Evolutionary conservation across 2,888 invertebrate species (phyloP), one percentile per base, ranked within the genome.

Genomic region (Exephanes ischioxanthus): DNA sequence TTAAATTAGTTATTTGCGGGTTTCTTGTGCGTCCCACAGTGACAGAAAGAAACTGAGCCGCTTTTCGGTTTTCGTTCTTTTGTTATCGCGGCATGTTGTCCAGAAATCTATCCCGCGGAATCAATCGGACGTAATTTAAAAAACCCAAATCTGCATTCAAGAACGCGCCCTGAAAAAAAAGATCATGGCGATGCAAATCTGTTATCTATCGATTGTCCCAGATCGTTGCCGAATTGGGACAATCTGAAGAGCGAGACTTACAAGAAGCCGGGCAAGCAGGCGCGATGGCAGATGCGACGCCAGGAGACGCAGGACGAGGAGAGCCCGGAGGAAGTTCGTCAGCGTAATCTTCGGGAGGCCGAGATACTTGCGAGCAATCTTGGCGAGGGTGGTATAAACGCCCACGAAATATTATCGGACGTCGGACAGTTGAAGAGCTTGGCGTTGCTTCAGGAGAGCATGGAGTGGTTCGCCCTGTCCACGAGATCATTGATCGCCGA

Each of bases 331-430:
- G 97, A 98, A 92, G 96, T 97, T 68, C 95, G 97, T 45, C 96
- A 96, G 89, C 95, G 97, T 72, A 98, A 97, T 93, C 95, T 97
- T 80, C 97, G 98, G 77, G 99, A 99, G 94, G 98, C 99, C 0
- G 98, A 98, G 93, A 98, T 99, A 92, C 95, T 99, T 11, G 98
- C 98, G 19, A 97, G 97, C 81, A 99, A 99, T 92, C 94, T 98
- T 22, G 98, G 98, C 4, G 98, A 98, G 92, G 97, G 97, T 6
- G 97, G 97, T 37, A 97, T 98, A 30, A 96, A 97, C 0, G 95
- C 96, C 58, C 96, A 97, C 80, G 99, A 99, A 94, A 97, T 99
- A 84, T 95, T 99, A 33, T 96, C 97, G 0, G 98, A 99, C 92
- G 96, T 97, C 88, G 95, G 96, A 80, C 96, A 97, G 87, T 95